Evolutionary conservation across 2,888 invertebrate species (phyloP).

Genomic region (Idaea straminata): DNA sequence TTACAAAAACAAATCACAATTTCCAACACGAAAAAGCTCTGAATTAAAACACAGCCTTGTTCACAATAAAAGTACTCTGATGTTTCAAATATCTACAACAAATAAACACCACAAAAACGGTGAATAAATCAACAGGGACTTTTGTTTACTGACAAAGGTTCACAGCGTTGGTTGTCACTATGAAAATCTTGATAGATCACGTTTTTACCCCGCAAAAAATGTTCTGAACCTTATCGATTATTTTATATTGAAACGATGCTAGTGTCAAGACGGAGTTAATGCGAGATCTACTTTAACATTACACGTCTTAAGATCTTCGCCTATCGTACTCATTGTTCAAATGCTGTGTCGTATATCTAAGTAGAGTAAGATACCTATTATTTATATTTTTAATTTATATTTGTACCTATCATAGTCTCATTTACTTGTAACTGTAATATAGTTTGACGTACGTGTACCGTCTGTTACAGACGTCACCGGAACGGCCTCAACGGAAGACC

Average conservation of each 20-base stretch:
- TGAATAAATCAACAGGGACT: slow-evolving; percentile 14
- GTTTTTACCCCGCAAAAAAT: slow-evolving; percentile 29
- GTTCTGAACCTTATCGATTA: background rate
- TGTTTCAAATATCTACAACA: slow-evolving; percentile 8
- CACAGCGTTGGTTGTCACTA: slow-evolving; percentile 27
- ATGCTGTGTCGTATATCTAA: too few species aligned
- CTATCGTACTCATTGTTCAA: too few species aligned
- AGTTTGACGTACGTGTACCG: too few species aligned
- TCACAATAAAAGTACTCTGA: background rate
- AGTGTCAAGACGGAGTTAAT: background rate
- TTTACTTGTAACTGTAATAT: too few species aligned
- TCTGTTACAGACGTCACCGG: too few species aligned
- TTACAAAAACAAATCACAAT: background rate
- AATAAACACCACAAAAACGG: slow-evolving; percentile 4
- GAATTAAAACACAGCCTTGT: background rate
- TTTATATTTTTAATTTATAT: too few species aligned
- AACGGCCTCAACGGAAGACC: too few species aligned
- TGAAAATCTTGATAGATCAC: slow-evolving; percentile 38
- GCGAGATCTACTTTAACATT: background rate
- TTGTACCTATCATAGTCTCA: too few species aligned
- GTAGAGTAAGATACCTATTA: too few species aligned
- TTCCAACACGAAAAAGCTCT: background rate
- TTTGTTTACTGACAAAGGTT: slow-evolving; percentile 13
- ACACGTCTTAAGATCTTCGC: too few species aligned
- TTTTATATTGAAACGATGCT: background rate